Evolutionary conservation across 2,113 vertebrate species (phyloP).

Genomic region (Cariama cristata): DNA sequence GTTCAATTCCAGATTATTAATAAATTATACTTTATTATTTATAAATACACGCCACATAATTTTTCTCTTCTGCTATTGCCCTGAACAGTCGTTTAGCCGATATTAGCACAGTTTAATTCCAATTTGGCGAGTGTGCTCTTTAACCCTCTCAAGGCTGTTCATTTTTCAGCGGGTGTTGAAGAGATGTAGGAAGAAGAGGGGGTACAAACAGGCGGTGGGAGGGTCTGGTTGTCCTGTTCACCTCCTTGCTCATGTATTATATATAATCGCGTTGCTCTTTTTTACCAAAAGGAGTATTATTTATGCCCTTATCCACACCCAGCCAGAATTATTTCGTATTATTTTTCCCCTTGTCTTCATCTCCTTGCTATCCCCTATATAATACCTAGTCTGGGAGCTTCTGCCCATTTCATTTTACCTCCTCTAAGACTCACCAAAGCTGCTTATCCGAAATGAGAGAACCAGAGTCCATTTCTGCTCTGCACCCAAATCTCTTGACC

Average conservation of each 20-base stretch:
- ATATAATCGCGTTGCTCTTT: background rate
- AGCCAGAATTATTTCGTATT: background rate
- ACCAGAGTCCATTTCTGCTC: conserved; percentile 12
- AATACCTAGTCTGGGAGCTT: background rate
- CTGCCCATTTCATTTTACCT: background rate
- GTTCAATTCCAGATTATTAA: conserved; percentile 62
- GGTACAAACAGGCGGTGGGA: accelerated
- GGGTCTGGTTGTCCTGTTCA: background rate
- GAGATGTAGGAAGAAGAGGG: background rate
- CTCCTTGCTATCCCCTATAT: background rate
- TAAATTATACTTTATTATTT: conserved; percentile 69
- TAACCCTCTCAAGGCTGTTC: background rate
- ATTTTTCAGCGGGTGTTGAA: background rate
- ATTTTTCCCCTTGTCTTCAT: background rate
- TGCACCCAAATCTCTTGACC: conserved; percentile 22
- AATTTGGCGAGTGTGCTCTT: background rate
- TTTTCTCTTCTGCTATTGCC: conserved; percentile 1
- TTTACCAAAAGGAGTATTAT: background rate
- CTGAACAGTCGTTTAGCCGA: conserved; percentile 1
- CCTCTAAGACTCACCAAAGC: background rate
- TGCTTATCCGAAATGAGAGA: background rate
- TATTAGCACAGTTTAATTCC: conserved; percentile 7
- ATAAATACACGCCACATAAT: conserved; percentile 22
- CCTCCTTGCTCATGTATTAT: background rate
- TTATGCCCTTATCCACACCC: background rate